Conservation (phyloP, 2,113 vertebrate genomes). For the Riparia riparia region DNA sequence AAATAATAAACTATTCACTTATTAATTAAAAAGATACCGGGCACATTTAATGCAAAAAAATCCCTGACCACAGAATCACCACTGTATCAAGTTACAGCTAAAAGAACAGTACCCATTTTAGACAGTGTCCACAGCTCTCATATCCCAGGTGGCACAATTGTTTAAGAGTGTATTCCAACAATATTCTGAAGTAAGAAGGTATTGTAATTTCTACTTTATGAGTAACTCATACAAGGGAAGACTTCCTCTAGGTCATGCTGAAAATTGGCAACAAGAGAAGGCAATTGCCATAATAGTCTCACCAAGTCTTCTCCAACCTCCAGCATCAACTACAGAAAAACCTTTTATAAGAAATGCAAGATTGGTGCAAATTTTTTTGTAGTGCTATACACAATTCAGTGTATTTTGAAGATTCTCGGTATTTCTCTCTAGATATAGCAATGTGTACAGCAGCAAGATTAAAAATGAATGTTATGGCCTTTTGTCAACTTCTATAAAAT, state of each 20-base stretch:
- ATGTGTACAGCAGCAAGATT: not conserved
- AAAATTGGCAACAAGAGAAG: not conserved
- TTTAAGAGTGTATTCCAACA: not conserved
- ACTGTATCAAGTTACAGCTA: not conserved
- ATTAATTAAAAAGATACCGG: not conserved
- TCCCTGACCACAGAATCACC: not conserved
- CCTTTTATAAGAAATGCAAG: not conserved
- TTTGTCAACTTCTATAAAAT: not conserved
- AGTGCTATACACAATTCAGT: not conserved
- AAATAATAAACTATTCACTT: not conserved
- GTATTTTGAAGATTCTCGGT: not conserved
- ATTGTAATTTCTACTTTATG: not conserved
- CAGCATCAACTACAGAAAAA: not conserved
- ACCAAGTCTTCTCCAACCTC: not conserved
- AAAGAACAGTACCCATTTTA: not conserved
- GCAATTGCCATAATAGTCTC: not conserved
- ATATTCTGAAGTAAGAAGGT: not conserved
- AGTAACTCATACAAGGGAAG: not conserved
- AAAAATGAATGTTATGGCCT: not conserved
- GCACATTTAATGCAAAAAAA: not conserved
- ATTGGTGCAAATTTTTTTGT: not conserved
- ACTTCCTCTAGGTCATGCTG: not conserved
- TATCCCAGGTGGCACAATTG: not conserved
- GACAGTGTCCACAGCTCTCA: not conserved
- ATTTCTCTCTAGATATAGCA: not conserved